Conservation (phyloP, 2,797 vertebrate species). For the Cynopterus sphinx region DNA sequence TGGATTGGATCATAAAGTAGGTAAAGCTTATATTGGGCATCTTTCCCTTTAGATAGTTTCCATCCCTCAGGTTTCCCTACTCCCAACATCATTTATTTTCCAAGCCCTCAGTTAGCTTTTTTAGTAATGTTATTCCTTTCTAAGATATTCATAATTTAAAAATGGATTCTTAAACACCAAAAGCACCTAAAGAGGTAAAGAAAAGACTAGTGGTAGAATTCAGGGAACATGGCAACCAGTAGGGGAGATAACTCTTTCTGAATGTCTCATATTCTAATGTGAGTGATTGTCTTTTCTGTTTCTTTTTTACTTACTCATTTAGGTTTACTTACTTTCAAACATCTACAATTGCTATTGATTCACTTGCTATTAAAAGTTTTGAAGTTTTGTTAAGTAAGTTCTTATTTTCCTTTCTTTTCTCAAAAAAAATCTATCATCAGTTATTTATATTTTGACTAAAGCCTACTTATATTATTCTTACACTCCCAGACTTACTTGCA, state of each 20-base stretch:
- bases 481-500: background rate
- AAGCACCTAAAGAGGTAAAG: background rate
- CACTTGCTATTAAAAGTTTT: background rate
- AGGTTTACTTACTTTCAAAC: background rate
- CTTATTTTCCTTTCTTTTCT: slow-evolving; percentile 8
- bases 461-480: background rate
- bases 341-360: background rate
- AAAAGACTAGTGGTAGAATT: background rate
- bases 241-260: background rate
- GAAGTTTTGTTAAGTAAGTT: background rate
- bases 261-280: background rate
- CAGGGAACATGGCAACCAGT: background rate
- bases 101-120: background rate
- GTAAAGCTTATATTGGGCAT: background rate
- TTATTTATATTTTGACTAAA: background rate
- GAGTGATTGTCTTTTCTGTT: background rate
- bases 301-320: background rate
- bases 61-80: background rate
- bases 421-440: background rate
- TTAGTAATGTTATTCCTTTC: background rate
- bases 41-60: background rate
- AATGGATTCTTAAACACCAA: background rate
- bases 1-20: background rate
- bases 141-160: background rate
- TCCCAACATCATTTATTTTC: background rate